Base-by-base conservation (phyloP, 1,140 invertebrate species). In the Drosophila baimaii region DNA sequence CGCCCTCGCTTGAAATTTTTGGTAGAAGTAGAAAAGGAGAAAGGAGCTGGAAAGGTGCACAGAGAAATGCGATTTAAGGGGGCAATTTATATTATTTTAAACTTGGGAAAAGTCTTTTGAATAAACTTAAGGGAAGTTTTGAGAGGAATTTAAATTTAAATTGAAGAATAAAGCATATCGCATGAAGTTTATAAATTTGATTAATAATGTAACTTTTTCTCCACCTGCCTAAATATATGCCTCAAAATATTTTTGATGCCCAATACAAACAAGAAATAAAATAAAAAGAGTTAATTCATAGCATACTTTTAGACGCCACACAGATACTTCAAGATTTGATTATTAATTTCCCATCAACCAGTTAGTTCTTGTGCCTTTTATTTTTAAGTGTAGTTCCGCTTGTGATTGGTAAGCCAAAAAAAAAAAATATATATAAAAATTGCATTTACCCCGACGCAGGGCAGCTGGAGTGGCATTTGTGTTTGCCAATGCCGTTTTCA, bases 401-500 rank as follows among this genome's bases (percentile, higher is more conserved):
- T 44, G 35, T 56, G 74, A 77, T 77, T 77, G 74, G 63, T 55
- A 77, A 70, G 64, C 74, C 55, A 70, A 77, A 54, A 70, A 71
- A 61, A 63, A 71, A 37, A 69, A 77, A 68, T n/a, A n/a, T n/a
- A 46, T 66, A 76, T 76, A 66, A 55, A 76, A 76, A 76, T 64
- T 71, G 59, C 41, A 37, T 59, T 56, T 52, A 43, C 27, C 27
- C 52, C 39, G 41, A 55, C 65, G 31, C 55, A 54, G 77, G 51
- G 29, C 43, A 65, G 49, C 17, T 49, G 72, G 44, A 66, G 56
- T 47, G 55, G 52, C 55, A 81, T 52, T 61, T 77, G 54, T 72
- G 73, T 77, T 77, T 77, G 73, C 61, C 64, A 62, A 69, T 79
- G 76, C 66, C 63, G 66, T 83, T 86, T 88, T 73, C 71, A 83